Evolutionary conservation across 2,888 invertebrate genomes (phyloP).

Genomic region (Micoletzkya japonica): DNA sequence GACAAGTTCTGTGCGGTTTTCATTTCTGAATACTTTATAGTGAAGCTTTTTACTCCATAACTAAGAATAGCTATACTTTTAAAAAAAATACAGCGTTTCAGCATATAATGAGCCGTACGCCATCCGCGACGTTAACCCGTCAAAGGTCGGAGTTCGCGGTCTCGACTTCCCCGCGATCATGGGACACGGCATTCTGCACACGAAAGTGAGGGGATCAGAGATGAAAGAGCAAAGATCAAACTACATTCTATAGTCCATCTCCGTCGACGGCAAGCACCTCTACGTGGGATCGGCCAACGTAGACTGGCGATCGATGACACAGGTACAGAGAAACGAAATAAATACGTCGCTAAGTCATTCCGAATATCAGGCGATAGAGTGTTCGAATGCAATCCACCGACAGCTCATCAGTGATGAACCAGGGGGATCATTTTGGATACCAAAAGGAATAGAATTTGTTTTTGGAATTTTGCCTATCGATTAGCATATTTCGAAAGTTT

Average conservation of each 20-base stretch:
- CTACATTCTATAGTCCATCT: constrained; percentile 76
- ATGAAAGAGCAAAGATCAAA: not conserved
- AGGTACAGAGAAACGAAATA: constrained; percentile 65
- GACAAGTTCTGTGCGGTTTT: not conserved
- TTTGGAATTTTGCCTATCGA: too few relatives aligned
- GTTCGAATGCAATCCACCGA: too few relatives aligned
- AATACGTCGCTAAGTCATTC: not conserved
- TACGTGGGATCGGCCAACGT: constrained; percentile 94
- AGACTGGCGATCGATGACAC: constrained; percentile 90
- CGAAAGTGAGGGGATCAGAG: constrained; percentile 81
- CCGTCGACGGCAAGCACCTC: constrained; percentile 83
- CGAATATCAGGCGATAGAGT: not conserved
- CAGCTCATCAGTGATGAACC: too few relatives aligned
- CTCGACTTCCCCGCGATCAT: constrained; percentile 81
- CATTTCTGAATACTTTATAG: not conserved
- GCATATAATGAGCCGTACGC: constrained; percentile 3
- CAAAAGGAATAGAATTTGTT: too few relatives aligned
- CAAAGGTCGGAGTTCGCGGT: constrained; percentile 68
- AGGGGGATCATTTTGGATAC: too few relatives aligned
- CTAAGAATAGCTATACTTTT: too few relatives aligned
- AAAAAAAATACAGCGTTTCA: not conserved
- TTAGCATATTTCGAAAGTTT: too few relatives aligned
- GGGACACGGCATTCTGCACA: constrained; percentile 87
- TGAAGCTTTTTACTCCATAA: not conserved
- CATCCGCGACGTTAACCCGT: constrained; percentile 18